These are phyloP conservation scores for Anniella stebbinsi DNA, from an alignment of 2,797 vertebrate species.

Conservation along the genomic window DNA sequence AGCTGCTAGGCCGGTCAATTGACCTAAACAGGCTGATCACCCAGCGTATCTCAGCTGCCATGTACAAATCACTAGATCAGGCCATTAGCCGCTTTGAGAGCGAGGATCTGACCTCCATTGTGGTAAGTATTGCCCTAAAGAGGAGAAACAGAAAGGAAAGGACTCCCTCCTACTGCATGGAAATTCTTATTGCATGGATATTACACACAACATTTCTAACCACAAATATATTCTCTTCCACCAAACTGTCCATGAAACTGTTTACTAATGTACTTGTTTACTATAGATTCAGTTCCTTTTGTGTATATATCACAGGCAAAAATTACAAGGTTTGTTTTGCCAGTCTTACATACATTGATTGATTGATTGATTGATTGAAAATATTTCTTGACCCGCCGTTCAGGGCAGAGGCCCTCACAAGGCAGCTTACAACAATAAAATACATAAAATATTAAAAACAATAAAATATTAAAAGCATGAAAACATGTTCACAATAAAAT, in stretches of 20 bases:
- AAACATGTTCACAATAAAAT: too few species aligned
- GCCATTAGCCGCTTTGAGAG: conserved; percentile 94
- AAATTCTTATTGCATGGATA: background rate
- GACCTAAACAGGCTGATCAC: conserved; percentile 92
- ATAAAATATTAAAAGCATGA: too few species aligned
- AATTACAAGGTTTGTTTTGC: conserved; percentile 16
- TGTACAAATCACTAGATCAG: conserved; percentile 93
- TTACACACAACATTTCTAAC: conserved; percentile 16
- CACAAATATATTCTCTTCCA: conserved; percentile 25
- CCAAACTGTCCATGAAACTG: background rate
- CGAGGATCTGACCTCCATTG: conserved; percentile 91
- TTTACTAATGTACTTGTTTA: background rate
- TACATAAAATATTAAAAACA: too few species aligned
- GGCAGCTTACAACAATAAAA: too few species aligned
- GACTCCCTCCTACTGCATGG: conserved; percentile 19
- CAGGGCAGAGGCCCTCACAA: too few species aligned
- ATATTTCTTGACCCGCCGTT: too few species aligned
- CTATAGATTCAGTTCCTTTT: background rate
- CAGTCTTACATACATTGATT: conserved; percentile 11
- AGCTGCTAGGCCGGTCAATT: conserved; percentile 90
- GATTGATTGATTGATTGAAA: too few species aligned
- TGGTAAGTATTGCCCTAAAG: conserved; percentile 79
- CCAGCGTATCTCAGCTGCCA: conserved; percentile 90
- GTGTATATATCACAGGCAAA: conserved; percentile 41
- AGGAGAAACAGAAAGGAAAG: background rate